A percentile compares a stretch with the other conserved stretches of the same genome.
These are phyloP conservation scores for Axis porcinus DNA, from an alignment of 2,113 vertebrate genomes.

Conservation along the genomic window DNA sequence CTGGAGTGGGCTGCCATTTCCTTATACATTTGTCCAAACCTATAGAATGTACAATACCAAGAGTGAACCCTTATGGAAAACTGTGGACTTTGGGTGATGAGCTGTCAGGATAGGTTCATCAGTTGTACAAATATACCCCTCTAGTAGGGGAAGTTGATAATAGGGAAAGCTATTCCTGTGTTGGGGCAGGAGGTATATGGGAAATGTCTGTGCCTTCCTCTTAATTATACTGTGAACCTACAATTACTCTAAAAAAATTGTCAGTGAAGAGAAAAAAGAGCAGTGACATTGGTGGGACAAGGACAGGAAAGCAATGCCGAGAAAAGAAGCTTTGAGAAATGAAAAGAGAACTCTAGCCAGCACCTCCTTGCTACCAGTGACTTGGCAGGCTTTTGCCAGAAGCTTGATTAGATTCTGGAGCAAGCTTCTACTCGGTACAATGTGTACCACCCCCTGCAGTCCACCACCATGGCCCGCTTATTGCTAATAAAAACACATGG, in stretches of 20 bases:
- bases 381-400: neutral
- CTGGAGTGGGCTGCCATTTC: neutral
- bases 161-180: neutral
- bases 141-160: neutral
- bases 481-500: neutral
- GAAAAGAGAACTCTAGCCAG: too few relatives aligned
- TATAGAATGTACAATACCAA: neutral
- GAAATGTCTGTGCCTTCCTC: neutral
- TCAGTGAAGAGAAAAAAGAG: neutral
- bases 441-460: rapidly evolving
- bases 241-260: neutral
- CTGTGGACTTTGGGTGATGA: neutral
- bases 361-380: neutral
- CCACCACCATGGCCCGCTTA: neutral
- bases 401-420: neutral
- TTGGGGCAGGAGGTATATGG: neutral
- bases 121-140: neutral
- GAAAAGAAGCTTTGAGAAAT: neutral
- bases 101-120: neutral
- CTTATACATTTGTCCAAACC: neutral
- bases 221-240: neutral
- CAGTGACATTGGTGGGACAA: neutral
- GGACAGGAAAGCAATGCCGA: neutral
- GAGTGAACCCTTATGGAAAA: neutral
- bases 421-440: neutral